Conservation (phyloP, 2,113 vertebrate genomes). For the Calyptommatus sinebrachiatus region DNA sequence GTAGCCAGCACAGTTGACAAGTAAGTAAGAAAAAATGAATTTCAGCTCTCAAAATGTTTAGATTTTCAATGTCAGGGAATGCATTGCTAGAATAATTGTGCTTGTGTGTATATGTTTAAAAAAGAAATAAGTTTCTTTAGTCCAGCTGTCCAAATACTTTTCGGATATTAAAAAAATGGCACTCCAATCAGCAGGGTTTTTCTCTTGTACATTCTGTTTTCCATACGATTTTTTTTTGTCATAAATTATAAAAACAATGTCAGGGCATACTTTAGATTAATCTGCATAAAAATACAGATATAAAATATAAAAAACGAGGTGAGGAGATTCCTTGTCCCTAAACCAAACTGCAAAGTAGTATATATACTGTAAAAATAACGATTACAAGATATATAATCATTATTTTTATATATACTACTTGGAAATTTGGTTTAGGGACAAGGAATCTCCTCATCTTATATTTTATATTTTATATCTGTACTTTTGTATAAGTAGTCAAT, state of each 20-base stretch:
- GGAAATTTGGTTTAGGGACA: neutral
- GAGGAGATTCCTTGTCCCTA: neutral
- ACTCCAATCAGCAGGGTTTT: neutral
- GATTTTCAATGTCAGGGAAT: neutral
- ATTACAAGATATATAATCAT: neutral
- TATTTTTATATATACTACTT: neutral
- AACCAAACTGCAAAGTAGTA: neutral
- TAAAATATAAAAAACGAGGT: no score
- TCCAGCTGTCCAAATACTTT: neutral
- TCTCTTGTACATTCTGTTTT: neutral
- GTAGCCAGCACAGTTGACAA: conserved; percentile 82
- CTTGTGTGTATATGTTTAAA: neutral
- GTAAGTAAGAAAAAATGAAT: conserved; percentile 65
- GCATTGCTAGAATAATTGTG: neutral
- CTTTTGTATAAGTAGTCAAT: neutral
- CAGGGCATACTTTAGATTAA: neutral
- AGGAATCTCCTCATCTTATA: no score
- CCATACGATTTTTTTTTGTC: neutral
- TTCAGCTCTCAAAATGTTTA: neutral
- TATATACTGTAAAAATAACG: neutral
- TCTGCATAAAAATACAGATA: neutral
- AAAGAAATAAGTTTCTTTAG: neutral
- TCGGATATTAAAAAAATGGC: neutral
- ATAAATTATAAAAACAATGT: neutral
- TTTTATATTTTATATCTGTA: no score